Evolutionary conservation across 2,797 vertebrate species (phyloP), one percentile per base, ranked within the genome.

Genomic region (Euthynnus affinis): DNA sequence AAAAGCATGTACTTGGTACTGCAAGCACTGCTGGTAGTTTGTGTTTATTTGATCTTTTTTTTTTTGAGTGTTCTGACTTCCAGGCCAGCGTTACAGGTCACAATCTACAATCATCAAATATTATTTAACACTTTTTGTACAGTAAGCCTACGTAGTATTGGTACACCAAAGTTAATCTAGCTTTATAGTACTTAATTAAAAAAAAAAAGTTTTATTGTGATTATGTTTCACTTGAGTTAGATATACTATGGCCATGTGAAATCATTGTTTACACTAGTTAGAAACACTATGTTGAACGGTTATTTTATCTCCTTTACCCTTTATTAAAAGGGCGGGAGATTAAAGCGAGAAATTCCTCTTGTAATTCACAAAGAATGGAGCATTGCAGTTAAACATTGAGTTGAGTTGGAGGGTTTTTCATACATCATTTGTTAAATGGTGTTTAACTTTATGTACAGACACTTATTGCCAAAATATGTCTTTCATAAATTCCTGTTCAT

Each of bases 1-100:
- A 96, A 97, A 98, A 97, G 96, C 96, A 97, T 94, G 97, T 96
- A 94, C 96, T 95, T 96, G 95, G 96, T 97, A 96, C 92, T 93
- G 96, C 92, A 94, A 96, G 96, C 96, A 97, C 96, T 96, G 96
- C 97, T 96, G 94, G 95, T 96, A 93, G 94, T 95, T 96, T 91
- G 95, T 94, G 84, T 93, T 95, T 88, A 83, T 96, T 95, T 93
- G 90, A 93, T 94, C 91, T 92, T 91, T 72, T 18, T 94, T 91
- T 92, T 91, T 72, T 18, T 42, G 92, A 94, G 74, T 87, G 83
- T 89, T 88, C 59, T 27, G 85, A 91, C 71, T 49, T 79, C 78
- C 80, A 72, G 78, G 82, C 75, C 83, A 74, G 13, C 13, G 59
- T 80, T 69, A 67, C 63, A 89, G 87, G 87, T 89, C 78, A 77